Base-by-base conservation (phyloP, 2,797 vertebrate genomes). In the Ciconia nigra region DNA sequence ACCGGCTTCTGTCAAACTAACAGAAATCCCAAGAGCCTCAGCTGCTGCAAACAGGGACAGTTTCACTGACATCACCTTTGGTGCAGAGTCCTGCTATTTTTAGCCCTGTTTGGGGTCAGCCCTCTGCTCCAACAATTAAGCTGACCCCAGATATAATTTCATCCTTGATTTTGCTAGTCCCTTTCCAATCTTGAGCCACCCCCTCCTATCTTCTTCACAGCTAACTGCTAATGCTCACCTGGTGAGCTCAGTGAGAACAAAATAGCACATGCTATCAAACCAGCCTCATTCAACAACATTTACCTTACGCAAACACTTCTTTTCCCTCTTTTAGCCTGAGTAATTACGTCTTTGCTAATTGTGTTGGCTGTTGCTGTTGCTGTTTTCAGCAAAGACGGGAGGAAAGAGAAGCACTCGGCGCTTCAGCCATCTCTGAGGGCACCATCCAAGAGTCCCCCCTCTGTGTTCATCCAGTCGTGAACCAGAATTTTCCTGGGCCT, bases 341-440 rank as follows among this genome's bases (percentile, higher is more conserved):
- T 5, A 5, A 18, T 41, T 26, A 11, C 25, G 29, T n/a, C 44
- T 41, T 22, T 9, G 11, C 25, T 37, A 7, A 13, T 19, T 2
- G 15, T 4, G 5, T 18, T 4, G 13, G 29, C 47, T 46, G 18
- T 1, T 24, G 70, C 11, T 35, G 18, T 1, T 24, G 70, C 11
- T 35, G 33, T 5, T 66, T n/a, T 17, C 52, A 52, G 52, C 52
- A 62, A 49, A 58, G 39, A 14, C 1, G 1, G 20, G 16, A 69
- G 15, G n/a, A 28, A 39, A 16, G 41, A 18, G 33, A 11, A 47
- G 80, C 18, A 3, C 24, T 15, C 1, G 1, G n/a, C 0, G 0
- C 61, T n/a, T 28, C n/a, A 33, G 26, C 26, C 37, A 2, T 2
- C 67, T 13, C 54, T 6, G 63, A 12, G 29, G 55, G 79, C 21